phyloP scores from a whole-genome alignment of 1,140 invertebrate species.

The Plectrocnemia conspersa region DNA sequence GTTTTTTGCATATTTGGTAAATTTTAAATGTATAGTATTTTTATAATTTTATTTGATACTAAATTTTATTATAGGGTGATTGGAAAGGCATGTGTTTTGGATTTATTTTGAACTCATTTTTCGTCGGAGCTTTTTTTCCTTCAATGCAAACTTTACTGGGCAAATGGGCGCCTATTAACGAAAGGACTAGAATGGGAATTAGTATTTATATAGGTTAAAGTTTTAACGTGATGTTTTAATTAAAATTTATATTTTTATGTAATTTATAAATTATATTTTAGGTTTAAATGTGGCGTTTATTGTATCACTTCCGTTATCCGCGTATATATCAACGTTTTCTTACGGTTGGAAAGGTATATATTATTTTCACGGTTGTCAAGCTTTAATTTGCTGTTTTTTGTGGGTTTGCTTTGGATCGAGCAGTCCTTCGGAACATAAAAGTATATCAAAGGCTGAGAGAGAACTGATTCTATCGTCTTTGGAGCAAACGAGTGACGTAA shows the following conservation, averaged over 20 bases:
- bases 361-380: slow-evolving; percentile 11
- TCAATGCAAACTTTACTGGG: slow-evolving; percentile 3
- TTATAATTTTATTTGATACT: too few species aligned
- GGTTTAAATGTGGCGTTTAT: background rate
- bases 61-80: too few species aligned
- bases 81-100: slow-evolving; percentile 13
- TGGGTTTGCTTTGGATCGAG: background rate
- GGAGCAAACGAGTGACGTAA: background rate
- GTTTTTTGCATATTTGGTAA: slow-evolving; percentile 1
- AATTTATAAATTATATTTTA: slow-evolving; percentile 2
- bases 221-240: background rate
- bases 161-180: slow-evolving; percentile 11
- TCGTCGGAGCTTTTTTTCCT: background rate
- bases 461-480: too few species aligned
- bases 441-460: too few species aligned
- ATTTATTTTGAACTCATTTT: slow-evolving; percentile 5
- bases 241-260: background rate
- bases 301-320: slow-evolving; percentile 6
- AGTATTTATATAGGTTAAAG: slow-evolving; percentile 10
- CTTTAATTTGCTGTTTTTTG: slow-evolving; percentile 3
- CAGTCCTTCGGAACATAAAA: slow-evolving; percentile 6
- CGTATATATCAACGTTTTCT: slow-evolving; percentile 4
- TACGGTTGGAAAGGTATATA: slow-evolving; percentile 9
- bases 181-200: slow-evolving; percentile 13
- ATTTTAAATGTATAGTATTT: too few species aligned